Percentiles rank a stretch among this genome's conserved stretches.
These are phyloP conservation scores for Luidia sarsii DNA, from an alignment of 53 echinoderm and acorn worm genomes.

Conservation along the genomic window DNA sequence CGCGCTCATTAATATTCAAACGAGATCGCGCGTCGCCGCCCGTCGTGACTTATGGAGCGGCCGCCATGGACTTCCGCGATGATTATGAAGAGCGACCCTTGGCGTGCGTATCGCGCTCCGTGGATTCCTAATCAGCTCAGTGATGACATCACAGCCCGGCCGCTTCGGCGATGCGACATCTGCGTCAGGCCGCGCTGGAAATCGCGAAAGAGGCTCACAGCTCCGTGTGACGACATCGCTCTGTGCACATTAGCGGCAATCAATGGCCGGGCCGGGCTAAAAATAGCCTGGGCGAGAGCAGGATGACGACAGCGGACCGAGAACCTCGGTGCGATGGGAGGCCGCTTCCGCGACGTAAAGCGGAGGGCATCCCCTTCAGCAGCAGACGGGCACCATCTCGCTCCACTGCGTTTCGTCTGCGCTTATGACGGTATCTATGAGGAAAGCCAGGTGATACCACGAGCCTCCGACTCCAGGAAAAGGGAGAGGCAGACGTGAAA, in stretches of 20 bases:
- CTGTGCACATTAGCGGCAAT: conserved; percentile 76
- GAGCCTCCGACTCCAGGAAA: too few species aligned
- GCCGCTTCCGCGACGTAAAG: conserved; percentile 56
- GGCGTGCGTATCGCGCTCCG: conserved; percentile 36
- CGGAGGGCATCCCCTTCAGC: conserved; percentile 49
- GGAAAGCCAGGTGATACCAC: conserved; percentile 4
- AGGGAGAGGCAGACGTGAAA: too few species aligned
- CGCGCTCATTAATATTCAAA: conserved; percentile 13
- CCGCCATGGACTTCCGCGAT: conserved; percentile 10
- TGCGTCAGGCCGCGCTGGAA: conserved; percentile 58
- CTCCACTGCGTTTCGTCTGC: conserved; percentile 46
- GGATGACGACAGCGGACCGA: conserved; percentile 53
- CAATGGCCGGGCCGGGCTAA: conserved; percentile 69
- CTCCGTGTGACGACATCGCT: conserved; percentile 73
- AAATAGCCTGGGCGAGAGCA: conserved; percentile 67
- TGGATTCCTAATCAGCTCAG: conserved; percentile 48
- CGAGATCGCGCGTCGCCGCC: conserved; percentile 10
- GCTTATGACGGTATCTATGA: conserved; percentile 15
- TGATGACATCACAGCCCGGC: conserved; percentile 49
- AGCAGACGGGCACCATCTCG: neutral
- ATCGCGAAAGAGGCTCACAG: conserved; percentile 50
- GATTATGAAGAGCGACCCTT: conserved; percentile 23
- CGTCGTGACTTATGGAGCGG: conserved; percentile 11
- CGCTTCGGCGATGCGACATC: conserved; percentile 41
- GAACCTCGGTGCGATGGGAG: conserved; percentile 24